These are phyloP conservation scores for Procambarus virginalis DNA, from an alignment of 1,140 invertebrate genomes.

Conservation along the genomic window DNA sequence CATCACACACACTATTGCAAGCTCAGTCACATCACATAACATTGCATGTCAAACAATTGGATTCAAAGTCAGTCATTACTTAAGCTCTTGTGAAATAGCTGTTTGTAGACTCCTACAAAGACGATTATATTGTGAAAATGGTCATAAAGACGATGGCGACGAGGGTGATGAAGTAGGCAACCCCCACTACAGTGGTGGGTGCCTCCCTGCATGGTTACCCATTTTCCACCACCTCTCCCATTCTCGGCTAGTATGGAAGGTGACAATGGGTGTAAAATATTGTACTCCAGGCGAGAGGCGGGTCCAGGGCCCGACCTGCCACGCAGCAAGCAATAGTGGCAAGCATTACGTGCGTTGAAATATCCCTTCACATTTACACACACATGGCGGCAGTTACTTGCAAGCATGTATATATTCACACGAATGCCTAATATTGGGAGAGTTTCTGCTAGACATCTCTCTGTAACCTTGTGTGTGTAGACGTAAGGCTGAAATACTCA, in stretches of 20 bases:
- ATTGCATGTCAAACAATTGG: too few relatives aligned
- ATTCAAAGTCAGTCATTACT: too few relatives aligned
- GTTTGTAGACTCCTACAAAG: too few relatives aligned
- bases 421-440: not conserved
- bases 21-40: too few relatives aligned
- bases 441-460: not conserved
- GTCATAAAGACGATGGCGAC: too few relatives aligned
- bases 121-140: too few relatives aligned
- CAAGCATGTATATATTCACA: not conserved
- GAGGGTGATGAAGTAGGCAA: not conserved
- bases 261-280: too few relatives aligned
- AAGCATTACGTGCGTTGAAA: not conserved
- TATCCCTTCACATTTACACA: not conserved
- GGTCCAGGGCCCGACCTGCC: too few relatives aligned
- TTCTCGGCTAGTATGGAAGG: not conserved
- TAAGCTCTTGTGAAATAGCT: too few relatives aligned
- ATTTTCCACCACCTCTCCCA: not conserved
- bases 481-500: not conserved
- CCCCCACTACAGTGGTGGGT: not conserved
- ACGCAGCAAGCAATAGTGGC: too few relatives aligned
- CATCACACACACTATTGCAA: too few relatives aligned
- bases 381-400: not conserved
- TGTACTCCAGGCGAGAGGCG: too few relatives aligned
- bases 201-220: not conserved
- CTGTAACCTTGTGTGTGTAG: not conserved